These are phyloP conservation scores for Macrocentrus cingulum DNA, from an alignment of 1,140 invertebrate genomes.

Conservation along the genomic window DNA sequence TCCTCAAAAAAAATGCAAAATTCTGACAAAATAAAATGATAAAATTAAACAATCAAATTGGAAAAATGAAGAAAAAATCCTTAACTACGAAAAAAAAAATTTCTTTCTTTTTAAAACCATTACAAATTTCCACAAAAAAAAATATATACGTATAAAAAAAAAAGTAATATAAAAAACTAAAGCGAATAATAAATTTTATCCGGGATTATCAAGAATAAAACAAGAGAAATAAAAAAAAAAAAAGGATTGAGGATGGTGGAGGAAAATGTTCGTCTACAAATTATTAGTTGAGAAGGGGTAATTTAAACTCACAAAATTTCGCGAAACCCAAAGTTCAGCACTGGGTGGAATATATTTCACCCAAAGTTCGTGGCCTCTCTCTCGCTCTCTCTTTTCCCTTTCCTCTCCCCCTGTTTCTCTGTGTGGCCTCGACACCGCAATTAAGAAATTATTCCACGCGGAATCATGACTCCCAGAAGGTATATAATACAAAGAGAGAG, in stretches of 20 bases:
- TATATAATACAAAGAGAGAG: background rate
- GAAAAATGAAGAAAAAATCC: too few relatives aligned
- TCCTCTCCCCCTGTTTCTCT: too few relatives aligned
- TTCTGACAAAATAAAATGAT: too few relatives aligned
- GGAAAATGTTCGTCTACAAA: slow-evolving; percentile 19
- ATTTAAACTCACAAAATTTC: background rate
- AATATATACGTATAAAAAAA: slow-evolving; percentile 8
- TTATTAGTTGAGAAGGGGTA: slow-evolving; percentile 20
- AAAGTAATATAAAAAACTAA: background rate
- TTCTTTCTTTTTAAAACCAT: too few relatives aligned
- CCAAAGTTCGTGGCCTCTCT: slow-evolving; percentile 20
- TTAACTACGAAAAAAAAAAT: too few relatives aligned
- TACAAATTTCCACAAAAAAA: too few relatives aligned
- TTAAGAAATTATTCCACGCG: slow-evolving; percentile 28
- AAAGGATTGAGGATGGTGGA: background rate
- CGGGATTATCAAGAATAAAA: slow-evolving; percentile 2
- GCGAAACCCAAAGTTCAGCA: slow-evolving; percentile 7
- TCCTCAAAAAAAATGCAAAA: too few relatives aligned
- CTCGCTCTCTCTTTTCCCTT: too few relatives aligned
- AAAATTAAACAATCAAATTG: too few relatives aligned
- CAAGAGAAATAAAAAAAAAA: slow-evolving; percentile 13
- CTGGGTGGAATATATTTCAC: background rate
- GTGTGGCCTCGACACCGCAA: slow-evolving; percentile 19
- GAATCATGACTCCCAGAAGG: slow-evolving; percentile 16
- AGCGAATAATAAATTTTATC: slow-evolving; percentile 2